These are phyloP conservation scores for Oryzias melastigma DNA, from an alignment of 2,113 vertebrate species.

Conservation along the genomic window DNA sequence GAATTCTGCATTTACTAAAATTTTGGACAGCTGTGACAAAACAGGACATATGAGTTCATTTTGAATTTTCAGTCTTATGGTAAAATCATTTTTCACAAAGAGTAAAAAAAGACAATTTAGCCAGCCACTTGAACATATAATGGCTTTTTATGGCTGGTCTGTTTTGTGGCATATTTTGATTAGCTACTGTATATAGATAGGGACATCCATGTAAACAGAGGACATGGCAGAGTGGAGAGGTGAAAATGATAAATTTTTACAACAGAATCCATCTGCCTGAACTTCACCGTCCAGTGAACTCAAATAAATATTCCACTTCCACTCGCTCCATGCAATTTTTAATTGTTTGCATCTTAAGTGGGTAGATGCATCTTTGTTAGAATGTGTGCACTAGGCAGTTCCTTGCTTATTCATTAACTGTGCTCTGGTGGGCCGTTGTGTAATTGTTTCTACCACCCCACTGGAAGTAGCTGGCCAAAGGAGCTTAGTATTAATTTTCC, in stretches of 20 bases:
- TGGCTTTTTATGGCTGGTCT: slow-evolving; percentile 21
- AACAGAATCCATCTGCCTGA: slow-evolving; percentile 30
- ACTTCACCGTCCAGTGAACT: slow-evolving; percentile 47
- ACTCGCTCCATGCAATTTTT: slow-evolving; percentile 14
- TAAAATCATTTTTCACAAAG: background rate
- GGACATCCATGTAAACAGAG: slow-evolving; percentile 29
- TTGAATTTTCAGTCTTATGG: too few species aligned
- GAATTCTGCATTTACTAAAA: too few species aligned
- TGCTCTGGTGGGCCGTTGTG: slow-evolving; percentile 56
- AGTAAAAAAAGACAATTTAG: background rate
- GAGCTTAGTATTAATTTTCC: slow-evolving; percentile 65
- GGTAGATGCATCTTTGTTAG: slow-evolving; percentile 56
- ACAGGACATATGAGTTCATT: too few species aligned
- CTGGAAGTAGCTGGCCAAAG: slow-evolving; percentile 49
- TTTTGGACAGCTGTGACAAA: too few species aligned
- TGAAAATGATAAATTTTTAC: slow-evolving; percentile 46
- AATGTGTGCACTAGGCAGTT: slow-evolving; percentile 43
- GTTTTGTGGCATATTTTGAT: slow-evolving; percentile 38
- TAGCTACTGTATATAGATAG: slow-evolving; percentile 26
- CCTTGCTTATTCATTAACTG: slow-evolving; percentile 60
- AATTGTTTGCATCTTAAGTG: slow-evolving; percentile 38
- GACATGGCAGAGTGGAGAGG: slow-evolving; percentile 22
- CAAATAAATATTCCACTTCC: slow-evolving; percentile 35
- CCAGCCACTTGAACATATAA: background rate
- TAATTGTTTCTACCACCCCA: slow-evolving; percentile 63